Evolutionary conservation across 64 coral and sea anemone genomes (phyloP).

Genomic region (Exaiptasia diaphana): DNA sequence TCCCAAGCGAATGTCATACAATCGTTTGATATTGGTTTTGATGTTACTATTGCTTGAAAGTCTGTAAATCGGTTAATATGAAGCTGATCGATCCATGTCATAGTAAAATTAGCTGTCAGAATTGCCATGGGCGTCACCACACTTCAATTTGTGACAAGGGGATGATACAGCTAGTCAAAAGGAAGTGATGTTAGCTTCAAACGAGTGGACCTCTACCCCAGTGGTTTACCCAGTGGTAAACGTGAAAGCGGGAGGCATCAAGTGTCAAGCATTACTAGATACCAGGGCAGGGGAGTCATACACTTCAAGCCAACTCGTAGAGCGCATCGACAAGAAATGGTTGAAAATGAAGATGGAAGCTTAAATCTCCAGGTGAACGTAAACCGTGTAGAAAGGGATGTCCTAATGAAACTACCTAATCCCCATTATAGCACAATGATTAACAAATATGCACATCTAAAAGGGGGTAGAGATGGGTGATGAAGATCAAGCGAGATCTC

Average conservation of each 20-base stretch:
- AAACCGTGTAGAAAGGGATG: conserved; percentile 17
- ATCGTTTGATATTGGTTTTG: no score
- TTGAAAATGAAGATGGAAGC: background rate
- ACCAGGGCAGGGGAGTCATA: conserved; percentile 21
- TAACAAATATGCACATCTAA: conserved; percentile 30
- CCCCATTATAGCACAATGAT: conserved; percentile 10
- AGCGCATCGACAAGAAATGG: conserved; percentile 2
- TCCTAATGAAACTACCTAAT: conserved; percentile 12
- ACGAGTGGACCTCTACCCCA: background rate
- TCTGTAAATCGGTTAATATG: no score
- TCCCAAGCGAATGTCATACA: no score
- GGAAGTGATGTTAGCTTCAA: conserved; percentile 35
- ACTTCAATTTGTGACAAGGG: conserved; percentile 26
- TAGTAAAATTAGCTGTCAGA: no score
- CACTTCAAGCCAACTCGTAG: conserved; percentile 12
- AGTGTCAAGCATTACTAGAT: conserved; percentile 44
- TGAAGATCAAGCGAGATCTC: conserved; percentile 24
- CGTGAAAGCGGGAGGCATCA: conserved; percentile 11
- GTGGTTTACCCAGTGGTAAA: conserved; percentile 30
- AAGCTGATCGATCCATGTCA: no score
- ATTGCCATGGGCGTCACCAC: conserved; percentile 34
- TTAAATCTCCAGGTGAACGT: background rate
- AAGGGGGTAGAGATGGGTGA: conserved; percentile 50
- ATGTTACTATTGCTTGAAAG: no score
- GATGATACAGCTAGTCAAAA: background rate